phyloP scores from a whole-genome alignment of 2,797 vertebrate genomes.

The Pangasius djambal region DNA sequence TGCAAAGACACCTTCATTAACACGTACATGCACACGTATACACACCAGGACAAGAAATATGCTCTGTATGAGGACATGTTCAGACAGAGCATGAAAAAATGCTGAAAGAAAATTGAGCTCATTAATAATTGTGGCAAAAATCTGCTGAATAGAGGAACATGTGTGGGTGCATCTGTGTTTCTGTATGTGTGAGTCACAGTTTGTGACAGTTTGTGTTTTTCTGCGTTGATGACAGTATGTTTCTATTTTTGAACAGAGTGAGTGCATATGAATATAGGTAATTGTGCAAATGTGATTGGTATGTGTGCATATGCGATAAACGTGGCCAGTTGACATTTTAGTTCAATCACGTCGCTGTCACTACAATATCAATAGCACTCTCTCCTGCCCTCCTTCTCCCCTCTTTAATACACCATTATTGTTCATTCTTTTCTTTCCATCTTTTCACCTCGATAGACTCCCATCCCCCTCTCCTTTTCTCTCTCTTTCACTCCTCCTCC shows the following conservation, averaged over 20 bases:
- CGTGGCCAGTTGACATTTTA: slow-evolving; percentile 79
- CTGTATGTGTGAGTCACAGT: slow-evolving; percentile 62
- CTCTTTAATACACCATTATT: slow-evolving; percentile 74
- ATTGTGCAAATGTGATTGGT: slow-evolving; percentile 54
- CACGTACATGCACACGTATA: neutral
- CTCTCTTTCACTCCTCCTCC: slow-evolving; percentile 62
- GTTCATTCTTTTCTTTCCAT: slow-evolving; percentile 47
- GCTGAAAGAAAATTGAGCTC: slow-evolving; percentile 70
- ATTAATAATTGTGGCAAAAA: slow-evolving; percentile 69
- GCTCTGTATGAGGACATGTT: slow-evolving; percentile 19
- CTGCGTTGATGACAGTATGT: slow-evolving; percentile 34
- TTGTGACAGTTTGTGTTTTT: slow-evolving; percentile 42
- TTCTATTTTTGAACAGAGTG: slow-evolving; percentile 35
- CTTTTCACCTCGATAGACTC: slow-evolving; percentile 45
- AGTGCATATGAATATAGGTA: slow-evolving; percentile 4
- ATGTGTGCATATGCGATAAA: slow-evolving; percentile 62
- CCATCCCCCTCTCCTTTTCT: slow-evolving; percentile 63
- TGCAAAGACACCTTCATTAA: slow-evolving; percentile 18
- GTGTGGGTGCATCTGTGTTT: slow-evolving; percentile 72
- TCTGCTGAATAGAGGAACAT: slow-evolving; percentile 71
- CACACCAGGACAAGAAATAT: slow-evolving; percentile 16
- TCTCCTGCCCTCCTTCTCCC: slow-evolving; percentile 57
- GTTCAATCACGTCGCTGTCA: slow-evolving; percentile 78
- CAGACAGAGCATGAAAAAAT: slow-evolving; percentile 29
- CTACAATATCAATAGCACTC: slow-evolving; percentile 74